Evolutionary conservation across 2,113 vertebrate genomes (phyloP).

Genomic region (Tupaia chinensis): DNA sequence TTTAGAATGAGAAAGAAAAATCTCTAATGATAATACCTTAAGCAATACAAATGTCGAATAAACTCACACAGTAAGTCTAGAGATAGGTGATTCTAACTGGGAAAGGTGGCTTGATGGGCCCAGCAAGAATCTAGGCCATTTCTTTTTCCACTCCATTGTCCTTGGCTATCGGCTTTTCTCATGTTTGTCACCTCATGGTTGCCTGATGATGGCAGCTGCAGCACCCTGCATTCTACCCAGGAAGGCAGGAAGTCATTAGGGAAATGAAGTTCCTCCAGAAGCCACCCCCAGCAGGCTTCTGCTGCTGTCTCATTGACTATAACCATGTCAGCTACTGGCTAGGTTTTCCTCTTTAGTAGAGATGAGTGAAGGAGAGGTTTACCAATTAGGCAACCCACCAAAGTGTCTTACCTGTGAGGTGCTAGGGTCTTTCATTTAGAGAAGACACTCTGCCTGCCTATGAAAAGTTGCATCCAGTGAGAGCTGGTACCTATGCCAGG

Average conservation of each 20-base stretch:
- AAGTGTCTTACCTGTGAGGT: neutral
- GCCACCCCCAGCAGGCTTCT: neutral
- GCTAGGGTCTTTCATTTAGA: neutral
- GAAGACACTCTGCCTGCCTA: neutral
- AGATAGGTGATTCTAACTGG: neutral
- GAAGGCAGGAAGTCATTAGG: conserved; percentile 17
- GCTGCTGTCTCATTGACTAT: neutral
- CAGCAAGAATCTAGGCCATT: neutral
- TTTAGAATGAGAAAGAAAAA: neutral
- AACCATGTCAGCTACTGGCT: neutral
- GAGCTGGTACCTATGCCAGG: neutral
- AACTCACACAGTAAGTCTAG: neutral
- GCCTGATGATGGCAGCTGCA: neutral
- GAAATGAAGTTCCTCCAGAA: conserved; percentile 44
- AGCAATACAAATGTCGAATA: neutral
- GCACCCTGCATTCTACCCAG: neutral
- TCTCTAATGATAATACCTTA: neutral
- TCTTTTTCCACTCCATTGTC: neutral
- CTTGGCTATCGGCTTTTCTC: neutral
- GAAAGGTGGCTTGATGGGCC: neutral
- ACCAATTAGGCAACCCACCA: neutral
- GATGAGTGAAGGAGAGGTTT: neutral
- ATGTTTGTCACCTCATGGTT: neutral
- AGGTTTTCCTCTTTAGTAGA: neutral
- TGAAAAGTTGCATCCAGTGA: neutral